phyloP scores from a whole-genome alignment of 2,113 vertebrate genomes.

The Silurus glanis region DNA sequence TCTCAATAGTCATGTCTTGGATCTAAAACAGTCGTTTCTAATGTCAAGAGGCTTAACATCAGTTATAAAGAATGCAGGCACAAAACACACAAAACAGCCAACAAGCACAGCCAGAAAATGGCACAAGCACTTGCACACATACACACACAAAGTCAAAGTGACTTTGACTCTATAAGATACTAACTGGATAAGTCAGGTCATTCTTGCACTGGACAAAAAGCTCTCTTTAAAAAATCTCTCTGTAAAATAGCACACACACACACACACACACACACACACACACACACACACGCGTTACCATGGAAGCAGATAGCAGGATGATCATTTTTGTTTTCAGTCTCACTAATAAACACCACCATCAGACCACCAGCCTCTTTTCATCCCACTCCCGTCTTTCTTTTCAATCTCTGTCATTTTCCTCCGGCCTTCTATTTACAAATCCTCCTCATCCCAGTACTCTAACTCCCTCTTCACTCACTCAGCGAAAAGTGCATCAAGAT shows the following conservation, averaged over 20 bases:
- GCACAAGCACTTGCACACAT: neutral
- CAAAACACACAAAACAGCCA: neutral
- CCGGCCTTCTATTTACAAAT: neutral
- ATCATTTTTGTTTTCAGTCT: constrained; percentile 36
- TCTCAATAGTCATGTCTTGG: neutral
- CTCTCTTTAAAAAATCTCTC: constrained; percentile 2
- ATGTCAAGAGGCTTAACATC: neutral
- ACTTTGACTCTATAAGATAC: neutral
- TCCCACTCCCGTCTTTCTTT: neutral
- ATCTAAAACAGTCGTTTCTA: neutral
- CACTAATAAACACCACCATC: constrained; percentile 27
- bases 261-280: constrained; percentile 19
- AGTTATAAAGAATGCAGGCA: neutral
- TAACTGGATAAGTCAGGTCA: neutral
- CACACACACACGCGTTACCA: constrained; percentile 35
- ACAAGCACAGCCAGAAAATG: neutral
- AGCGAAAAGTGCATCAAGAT: constrained; percentile 12
- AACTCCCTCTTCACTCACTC: constrained; percentile 1
- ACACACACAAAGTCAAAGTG: neutral
- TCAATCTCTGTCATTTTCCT: neutral
- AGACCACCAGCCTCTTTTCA: constrained; percentile 14
- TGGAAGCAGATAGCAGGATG: constrained; percentile 28
- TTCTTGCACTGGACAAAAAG: constrained; percentile 11
- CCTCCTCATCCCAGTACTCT: constrained; percentile 8
- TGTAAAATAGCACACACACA: neutral